A percentile compares a stretch with the other conserved stretches of the same genome.
Evolutionary conservation across 2,888 invertebrate species (phyloP).

Genomic region (Andrena haemorrhoa): DNA sequence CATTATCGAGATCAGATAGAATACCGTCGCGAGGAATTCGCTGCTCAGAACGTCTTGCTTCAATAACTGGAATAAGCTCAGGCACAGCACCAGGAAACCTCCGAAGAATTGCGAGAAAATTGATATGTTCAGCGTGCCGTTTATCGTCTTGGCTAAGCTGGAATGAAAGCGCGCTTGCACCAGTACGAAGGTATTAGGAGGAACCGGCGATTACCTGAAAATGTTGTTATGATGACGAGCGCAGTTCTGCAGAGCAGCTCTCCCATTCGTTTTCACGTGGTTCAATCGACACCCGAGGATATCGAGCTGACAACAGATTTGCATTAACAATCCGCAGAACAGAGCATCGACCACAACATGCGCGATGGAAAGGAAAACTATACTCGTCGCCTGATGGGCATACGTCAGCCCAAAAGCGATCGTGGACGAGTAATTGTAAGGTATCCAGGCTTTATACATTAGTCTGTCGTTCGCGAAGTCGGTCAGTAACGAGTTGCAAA

Average conservation of each 20-base stretch:
- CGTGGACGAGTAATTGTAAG: constrained; percentile 40
- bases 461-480: not conserved
- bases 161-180: not conserved
- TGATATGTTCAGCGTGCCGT: constrained; percentile 11
- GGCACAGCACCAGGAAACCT: constrained; percentile 41
- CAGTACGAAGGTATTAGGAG: not conserved
- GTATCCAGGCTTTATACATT: constrained; percentile 36
- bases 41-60: not conserved
- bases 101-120: constrained; percentile 44
- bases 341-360: constrained; percentile 71
- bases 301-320: constrained; percentile 72
- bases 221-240: constrained; percentile 19
- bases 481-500: constrained; percentile 3
- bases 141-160: constrained; percentile 35
- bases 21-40: constrained; percentile 16
- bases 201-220: constrained; percentile 14
- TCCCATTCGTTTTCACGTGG: not conserved
- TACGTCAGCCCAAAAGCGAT: constrained; percentile 4
- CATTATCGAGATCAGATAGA: constrained; percentile 51
- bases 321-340: constrained; percentile 65
- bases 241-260: not conserved
- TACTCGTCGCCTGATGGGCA: constrained; percentile 22
- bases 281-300: constrained; percentile 67
- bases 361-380: constrained; percentile 20
- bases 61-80: constrained; percentile 12